Conservation (phyloP, 2,888 invertebrate species). For the Melieria picta region DNA sequence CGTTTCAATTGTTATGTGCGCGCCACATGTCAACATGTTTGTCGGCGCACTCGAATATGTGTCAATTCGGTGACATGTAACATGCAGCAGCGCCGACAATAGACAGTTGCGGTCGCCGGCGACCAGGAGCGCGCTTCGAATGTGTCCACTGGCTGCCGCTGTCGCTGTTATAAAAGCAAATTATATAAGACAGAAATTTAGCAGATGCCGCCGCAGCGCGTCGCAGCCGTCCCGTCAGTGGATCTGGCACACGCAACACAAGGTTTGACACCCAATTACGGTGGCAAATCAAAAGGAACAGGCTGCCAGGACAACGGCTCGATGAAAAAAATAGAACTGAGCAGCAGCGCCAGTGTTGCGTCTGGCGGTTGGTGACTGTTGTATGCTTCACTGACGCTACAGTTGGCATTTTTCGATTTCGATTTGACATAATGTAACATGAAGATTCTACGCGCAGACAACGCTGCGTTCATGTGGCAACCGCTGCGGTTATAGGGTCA, state of each 20-base stretch:
- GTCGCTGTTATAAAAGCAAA: too few species aligned
- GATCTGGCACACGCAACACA: slow-evolving; percentile 6
- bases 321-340: background rate
- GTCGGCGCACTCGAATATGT: slow-evolving; percentile 2
- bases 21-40: too few species aligned
- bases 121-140: too few species aligned
- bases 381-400: background rate
- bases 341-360: background rate
- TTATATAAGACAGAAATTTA: too few species aligned
- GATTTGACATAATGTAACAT: background rate
- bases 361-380: background rate
- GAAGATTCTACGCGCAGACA: too few species aligned
- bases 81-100: background rate
- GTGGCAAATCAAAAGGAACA: slow-evolving; percentile 28
- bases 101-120: too few species aligned
- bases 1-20: too few species aligned
- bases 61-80: slow-evolving; percentile 4
- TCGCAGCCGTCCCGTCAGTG: background rate
- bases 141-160: too few species aligned
- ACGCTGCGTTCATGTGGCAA: too few species aligned
- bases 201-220: too few species aligned
- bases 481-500: too few species aligned
- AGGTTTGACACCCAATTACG: slow-evolving; percentile 36
- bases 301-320: background rate
- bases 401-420: background rate